Evolutionary conservation across 2,888 invertebrate genomes (phyloP), one percentile per base, ranked within the genome.

Genomic region (Spodoptera exigua): DNA sequence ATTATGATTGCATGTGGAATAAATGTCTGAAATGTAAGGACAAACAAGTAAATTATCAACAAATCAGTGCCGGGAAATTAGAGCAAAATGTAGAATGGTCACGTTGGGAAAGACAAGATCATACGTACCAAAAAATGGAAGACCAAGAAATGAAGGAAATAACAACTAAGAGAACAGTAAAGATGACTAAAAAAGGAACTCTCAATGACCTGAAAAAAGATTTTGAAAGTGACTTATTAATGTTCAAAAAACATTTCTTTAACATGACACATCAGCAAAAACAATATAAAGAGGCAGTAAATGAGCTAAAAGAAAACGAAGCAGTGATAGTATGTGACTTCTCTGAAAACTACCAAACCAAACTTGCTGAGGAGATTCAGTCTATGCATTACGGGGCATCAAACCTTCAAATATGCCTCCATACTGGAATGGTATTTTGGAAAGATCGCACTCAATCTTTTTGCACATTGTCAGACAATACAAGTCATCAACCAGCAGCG

Each of bases 331-430:
- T 47, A 2, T 36, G 47, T 1, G 47, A 47, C 11, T 14, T 21
- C 12, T 18, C 48, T 13, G 48, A 48, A 48, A 14, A 13, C 32
- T 49, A 49, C 2, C 39, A 39, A 49, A 27, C 49, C 12, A 49
- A 51, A 51, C 32, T 51, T 32, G 49, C 53, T 36, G 34, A 58
- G 34, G 54, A 63, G 45, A 32, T 63, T 48, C 65, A 61, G 53
- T 44, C 41, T 32, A 56, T 65, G 65, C 61, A 65, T 36, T 65
- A 57, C 35, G 56, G 59, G 17, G 64, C 56, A 32, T 64, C 60
- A 16, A 64, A 64, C 43, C 55, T 51, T 36, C 56, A 55, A 43
- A 60, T 60, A 40, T 45, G 56, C 40, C 48, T 60, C 56, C 64
- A 64, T 21, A 60, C 59, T 40, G 60, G 55, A 10, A 60, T 64